Evolutionary conservation across 2,797 vertebrate genomes (phyloP).

Genomic region (Ciconia nigra): DNA sequence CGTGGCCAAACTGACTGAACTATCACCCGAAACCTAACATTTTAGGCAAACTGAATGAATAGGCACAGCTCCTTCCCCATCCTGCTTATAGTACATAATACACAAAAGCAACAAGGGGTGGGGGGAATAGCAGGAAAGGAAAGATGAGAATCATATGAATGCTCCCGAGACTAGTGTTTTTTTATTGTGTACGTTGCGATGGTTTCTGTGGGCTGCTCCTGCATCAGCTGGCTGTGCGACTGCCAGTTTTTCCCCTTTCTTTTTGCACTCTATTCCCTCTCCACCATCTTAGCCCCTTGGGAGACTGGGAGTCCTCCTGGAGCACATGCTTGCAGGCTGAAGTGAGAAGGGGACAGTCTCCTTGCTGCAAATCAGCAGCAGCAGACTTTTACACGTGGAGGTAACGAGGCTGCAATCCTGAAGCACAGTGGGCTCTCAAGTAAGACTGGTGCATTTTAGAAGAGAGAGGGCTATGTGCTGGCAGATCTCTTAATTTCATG

Average conservation of each 20-base stretch:
- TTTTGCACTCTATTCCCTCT: neutral
- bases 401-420: neutral
- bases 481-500: neutral
- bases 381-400: fast-evolving
- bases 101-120: neutral
- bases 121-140: neutral
- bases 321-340: neutral
- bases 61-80: neutral
- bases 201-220: neutral
- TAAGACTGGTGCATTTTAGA: neutral
- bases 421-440: fast-evolving
- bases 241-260: neutral
- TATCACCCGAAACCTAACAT: fast-evolving
- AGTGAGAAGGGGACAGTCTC: neutral
- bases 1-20: neutral
- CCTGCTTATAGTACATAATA: neutral
- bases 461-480: neutral
- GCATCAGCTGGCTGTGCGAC: neutral
- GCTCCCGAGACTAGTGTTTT: neutral
- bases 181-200: neutral
- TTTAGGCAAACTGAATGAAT: neutral
- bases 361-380: neutral
- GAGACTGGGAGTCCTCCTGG: neutral
- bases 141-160: neutral
- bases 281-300: neutral